Evolutionary conservation across 2,888 invertebrate species (phyloP).

Genomic region (Podabrus alpinus): DNA sequence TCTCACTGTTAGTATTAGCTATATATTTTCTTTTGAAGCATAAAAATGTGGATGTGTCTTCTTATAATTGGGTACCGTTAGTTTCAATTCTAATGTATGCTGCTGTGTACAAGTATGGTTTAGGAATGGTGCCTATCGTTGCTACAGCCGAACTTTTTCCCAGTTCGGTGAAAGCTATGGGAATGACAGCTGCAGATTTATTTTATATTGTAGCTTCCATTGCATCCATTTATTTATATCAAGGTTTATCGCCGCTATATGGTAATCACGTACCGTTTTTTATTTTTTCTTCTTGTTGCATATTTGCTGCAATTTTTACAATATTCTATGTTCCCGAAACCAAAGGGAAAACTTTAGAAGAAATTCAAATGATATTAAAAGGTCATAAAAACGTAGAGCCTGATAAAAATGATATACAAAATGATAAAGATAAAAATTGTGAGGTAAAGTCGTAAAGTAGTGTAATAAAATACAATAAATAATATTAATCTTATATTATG

Average conservation of each 20-base stretch:
- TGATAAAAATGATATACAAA: background rate
- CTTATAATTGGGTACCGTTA: background rate
- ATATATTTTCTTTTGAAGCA: slow-evolving; percentile 18
- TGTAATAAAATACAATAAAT: background rate
- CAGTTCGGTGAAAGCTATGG: slow-evolving; percentile 52
- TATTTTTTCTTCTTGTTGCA: slow-evolving; percentile 45
- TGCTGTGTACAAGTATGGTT: slow-evolving; percentile 48
- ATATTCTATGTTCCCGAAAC: slow-evolving; percentile 53
- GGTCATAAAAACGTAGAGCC: slow-evolving; percentile 28
- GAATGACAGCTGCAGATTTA: slow-evolving; percentile 17
- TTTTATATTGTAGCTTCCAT: background rate
- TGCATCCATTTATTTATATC: background rate
- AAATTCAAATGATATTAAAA: slow-evolving; percentile 51
- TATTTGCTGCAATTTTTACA: slow-evolving; percentile 47
- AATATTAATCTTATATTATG: background rate
- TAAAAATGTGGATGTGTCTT: background rate
- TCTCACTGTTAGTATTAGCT: slow-evolving; percentile 8
- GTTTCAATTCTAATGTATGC: slow-evolving; percentile 36
- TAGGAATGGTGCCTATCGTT: slow-evolving; percentile 52
- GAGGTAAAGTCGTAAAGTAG: background rate
- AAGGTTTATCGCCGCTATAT: slow-evolving; percentile 10
- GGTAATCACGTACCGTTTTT: slow-evolving; percentile 38
- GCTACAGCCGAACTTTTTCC: slow-evolving; percentile 53
- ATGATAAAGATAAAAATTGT: background rate
- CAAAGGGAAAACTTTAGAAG: slow-evolving; percentile 51